A percentile compares a stretch with the other conserved stretches of the same genome.
phyloP scores from a whole-genome alignment of 2,113 vertebrate genomes.

The Melierax canorus region DNA sequence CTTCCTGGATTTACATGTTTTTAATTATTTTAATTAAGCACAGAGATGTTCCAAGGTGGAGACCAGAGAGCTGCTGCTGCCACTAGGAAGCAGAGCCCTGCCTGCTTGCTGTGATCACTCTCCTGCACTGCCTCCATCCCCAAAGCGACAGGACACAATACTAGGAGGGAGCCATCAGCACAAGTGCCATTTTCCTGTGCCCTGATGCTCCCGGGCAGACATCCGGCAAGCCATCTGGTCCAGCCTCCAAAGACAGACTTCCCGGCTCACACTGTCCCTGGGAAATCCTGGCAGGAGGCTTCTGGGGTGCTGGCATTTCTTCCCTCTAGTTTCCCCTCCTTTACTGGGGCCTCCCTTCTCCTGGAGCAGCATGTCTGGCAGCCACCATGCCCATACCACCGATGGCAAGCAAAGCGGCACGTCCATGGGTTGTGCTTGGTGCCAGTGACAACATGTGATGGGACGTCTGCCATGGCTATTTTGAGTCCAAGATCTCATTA shows the following conservation, averaged over 20 bases:
- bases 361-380: not conserved
- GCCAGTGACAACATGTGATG: not conserved
- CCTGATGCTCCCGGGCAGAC: not conserved
- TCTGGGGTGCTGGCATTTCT: not conserved
- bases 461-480: not conserved
- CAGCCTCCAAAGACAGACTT: not conserved
- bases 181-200: not conserved
- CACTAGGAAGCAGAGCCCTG: not conserved
- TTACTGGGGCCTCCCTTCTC: not conserved
- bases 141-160: rapidly evolving
- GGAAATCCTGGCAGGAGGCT: not conserved
- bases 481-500: not conserved
- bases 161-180: not conserved
- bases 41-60: not conserved
- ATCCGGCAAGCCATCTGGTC: not conserved
- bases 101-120: not conserved
- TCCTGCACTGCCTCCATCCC: not conserved
- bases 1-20: not conserved
- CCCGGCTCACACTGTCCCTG: not conserved
- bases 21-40: not conserved
- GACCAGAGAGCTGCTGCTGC: not conserved
- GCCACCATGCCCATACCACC: not conserved
- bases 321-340: not conserved
- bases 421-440: not conserved
- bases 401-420: not conserved